phyloP scores from a whole-genome alignment of 2,113 vertebrate species.

The Solenodon paradoxus region DNA sequence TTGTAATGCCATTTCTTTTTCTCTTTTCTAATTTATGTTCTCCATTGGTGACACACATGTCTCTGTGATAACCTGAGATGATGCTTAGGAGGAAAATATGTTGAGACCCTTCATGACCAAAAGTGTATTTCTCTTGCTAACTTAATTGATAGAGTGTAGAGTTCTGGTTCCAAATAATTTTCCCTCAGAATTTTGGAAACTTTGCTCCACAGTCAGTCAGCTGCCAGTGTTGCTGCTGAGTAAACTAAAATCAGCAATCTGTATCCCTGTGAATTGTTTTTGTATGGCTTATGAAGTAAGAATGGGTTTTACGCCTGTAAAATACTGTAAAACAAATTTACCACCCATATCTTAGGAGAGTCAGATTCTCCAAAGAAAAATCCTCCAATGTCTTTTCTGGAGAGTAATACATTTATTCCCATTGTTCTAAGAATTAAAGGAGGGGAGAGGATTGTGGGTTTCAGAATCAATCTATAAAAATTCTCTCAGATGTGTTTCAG shows the following conservation, averaged over 20 bases:
- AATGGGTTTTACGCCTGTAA: not conserved
- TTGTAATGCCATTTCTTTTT: not conserved
- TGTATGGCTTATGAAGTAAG: not conserved
- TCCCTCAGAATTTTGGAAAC: not conserved
- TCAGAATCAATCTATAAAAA: not conserved
- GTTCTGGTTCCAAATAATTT: slow-evolving; percentile 1
- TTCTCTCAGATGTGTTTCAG: not conserved
- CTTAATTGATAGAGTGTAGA: not conserved
- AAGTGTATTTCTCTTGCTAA: not conserved
- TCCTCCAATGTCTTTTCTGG: not conserved
- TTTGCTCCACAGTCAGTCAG: not conserved
- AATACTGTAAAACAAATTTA: not conserved
- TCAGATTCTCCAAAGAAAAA: not conserved
- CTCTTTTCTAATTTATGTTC: not conserved
- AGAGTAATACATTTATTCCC: not conserved
- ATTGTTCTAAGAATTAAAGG: not conserved
- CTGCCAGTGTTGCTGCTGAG: not conserved
- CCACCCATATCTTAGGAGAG: not conserved
- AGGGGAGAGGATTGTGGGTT: not conserved
- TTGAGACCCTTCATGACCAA: not conserved
- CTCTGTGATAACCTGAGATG: not conserved
- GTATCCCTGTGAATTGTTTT: not conserved
- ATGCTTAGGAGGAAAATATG: not conserved
- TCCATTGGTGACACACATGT: not conserved
- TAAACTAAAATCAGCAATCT: not conserved